Conservation (phyloP, 1,140 invertebrate genomes). For the Caenorhabditis latens region DNA sequence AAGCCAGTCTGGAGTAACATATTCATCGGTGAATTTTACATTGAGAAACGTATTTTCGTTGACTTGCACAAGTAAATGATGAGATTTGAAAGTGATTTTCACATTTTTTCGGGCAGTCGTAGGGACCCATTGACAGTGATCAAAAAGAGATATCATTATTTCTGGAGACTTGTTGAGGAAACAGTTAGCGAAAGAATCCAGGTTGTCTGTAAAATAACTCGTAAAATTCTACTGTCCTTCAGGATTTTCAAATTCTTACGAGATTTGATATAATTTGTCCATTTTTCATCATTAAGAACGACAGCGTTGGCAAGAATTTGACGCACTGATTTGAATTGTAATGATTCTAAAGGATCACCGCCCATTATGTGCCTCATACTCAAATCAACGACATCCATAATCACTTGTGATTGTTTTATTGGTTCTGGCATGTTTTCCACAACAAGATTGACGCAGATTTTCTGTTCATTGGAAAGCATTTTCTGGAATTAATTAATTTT, state of each 20-base stretch:
- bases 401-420: neutral
- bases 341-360: constrained; percentile 25
- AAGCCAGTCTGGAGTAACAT: neutral
- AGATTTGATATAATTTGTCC: neutral
- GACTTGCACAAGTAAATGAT: neutral
- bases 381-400: constrained; percentile 7
- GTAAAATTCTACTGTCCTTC: too few species aligned
- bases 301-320: constrained; percentile 7
- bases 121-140: neutral
- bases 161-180: constrained; percentile 17
- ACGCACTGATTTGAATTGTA: neutral
- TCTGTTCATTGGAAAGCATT: neutral
- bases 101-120: too few species aligned
- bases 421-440: neutral
- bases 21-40: too few species aligned
- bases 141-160: neutral
- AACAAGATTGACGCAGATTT: neutral
- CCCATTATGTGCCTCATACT: constrained; percentile 24
- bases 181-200: neutral
- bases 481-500: neutral
- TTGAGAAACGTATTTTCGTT: neutral
- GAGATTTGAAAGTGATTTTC: neutral
- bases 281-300: neutral
- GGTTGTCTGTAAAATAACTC: neutral
- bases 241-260: neutral